Evolutionary conservation across 2,888 invertebrate species (phyloP).

Genomic region (Scaptomyza flava): DNA sequence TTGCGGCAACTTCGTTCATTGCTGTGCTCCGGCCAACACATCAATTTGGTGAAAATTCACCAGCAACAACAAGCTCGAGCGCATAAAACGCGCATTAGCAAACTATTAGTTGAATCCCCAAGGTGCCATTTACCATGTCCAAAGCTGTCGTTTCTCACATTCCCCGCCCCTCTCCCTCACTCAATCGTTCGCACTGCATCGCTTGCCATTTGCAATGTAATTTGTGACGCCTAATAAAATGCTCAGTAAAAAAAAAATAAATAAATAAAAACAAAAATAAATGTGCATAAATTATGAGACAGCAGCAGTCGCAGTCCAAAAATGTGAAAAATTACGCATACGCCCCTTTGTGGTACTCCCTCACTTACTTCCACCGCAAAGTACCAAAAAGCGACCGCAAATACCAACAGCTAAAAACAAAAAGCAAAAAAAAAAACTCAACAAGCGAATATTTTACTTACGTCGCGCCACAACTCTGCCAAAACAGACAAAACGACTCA

Average conservation of each 20-base stretch:
- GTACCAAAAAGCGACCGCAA: constrained; percentile 36
- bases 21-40: constrained; percentile 25
- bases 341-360: constrained; percentile 36
- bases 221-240: constrained; percentile 68
- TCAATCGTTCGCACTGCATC: constrained; percentile 15
- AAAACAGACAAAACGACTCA: constrained; percentile 20
- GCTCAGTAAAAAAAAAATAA: constrained; percentile 61
- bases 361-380: constrained; percentile 29
- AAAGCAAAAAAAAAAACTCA: background rate
- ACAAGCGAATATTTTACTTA: constrained; percentile 29
- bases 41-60: constrained; percentile 46
- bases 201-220: constrained; percentile 64
- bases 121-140: constrained; percentile 63
- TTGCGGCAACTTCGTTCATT: constrained; percentile 23
- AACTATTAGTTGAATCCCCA: constrained; percentile 68
- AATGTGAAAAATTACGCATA: constrained; percentile 69
- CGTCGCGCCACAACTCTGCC: constrained; percentile 17
- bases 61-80: constrained; percentile 40
- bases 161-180: background rate
- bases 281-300: constrained; percentile 65
- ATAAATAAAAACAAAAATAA: constrained; percentile 52
- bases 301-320: constrained; percentile 38
- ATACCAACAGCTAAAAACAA: constrained; percentile 17
- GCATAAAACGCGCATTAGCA: constrained; percentile 73
- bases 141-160: constrained; percentile 26